Percentiles rank a stretch among this genome's conserved stretches.
Conservation (phyloP, 2,113 vertebrate genomes). For the Alligator mississippiensis region DNA sequence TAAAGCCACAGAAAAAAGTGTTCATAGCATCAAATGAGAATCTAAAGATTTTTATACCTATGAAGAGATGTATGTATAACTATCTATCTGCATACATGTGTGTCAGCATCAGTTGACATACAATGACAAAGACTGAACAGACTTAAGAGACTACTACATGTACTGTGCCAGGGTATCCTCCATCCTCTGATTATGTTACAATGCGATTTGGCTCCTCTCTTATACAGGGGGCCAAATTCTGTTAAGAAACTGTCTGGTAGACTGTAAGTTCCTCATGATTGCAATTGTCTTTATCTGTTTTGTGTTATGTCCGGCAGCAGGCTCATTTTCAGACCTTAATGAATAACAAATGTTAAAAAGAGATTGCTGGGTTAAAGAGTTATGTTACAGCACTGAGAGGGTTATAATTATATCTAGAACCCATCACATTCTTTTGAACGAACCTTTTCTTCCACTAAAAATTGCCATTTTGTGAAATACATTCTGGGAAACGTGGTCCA, state of each 20-base stretch:
- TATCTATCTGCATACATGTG: background rate
- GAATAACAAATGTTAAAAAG: constrained; percentile 45
- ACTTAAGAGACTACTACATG: constrained; percentile 34
- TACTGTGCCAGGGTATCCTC: constrained; percentile 35
- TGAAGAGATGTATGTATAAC: background rate
- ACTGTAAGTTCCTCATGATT: constrained; percentile 37
- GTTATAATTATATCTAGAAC: background rate
- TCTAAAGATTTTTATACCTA: background rate
- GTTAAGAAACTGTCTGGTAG: constrained; percentile 22
- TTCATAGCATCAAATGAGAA: background rate
- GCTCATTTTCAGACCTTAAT: constrained; percentile 34
- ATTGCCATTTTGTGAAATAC: background rate
- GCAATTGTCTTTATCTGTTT: constrained; percentile 3
- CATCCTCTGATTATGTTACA: background rate
- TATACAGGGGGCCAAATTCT: constrained; percentile 18
- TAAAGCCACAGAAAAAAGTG: background rate
- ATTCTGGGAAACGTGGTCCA: background rate
- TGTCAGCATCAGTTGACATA: rapidly evolving
- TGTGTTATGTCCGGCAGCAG: background rate
- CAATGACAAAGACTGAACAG: background rate
- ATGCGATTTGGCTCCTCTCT: constrained; percentile 6
- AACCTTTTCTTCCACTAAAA: background rate
- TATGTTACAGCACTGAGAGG: background rate
- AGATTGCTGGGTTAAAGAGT: background rate
- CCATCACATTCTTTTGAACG: rapidly evolving